Evolutionary conservation across 23 tunicate genomes (phyloP), one percentile per base, ranked within the genome.

Genomic region (Clavelina lepadiformis): DNA sequence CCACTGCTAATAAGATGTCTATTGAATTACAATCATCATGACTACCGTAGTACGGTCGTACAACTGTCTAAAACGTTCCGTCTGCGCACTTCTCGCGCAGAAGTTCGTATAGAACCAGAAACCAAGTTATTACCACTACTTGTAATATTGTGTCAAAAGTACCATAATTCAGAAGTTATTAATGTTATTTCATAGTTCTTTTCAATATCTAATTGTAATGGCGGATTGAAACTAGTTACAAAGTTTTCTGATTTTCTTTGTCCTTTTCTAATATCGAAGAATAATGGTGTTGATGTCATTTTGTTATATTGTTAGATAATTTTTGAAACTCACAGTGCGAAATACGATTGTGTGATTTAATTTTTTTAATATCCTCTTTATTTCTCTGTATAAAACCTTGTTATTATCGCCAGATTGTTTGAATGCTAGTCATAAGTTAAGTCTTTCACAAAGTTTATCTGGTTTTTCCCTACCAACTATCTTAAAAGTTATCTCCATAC

Each of bases 81-180:
- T n/a, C n/a, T n/a, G n/a, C n/a, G n/a, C n/a, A n/a, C n/a, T n/a
- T n/a, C n/a, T n/a, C n/a, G n/a, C n/a, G n/a, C n/a, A n/a, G n/a
- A n/a, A n/a, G n/a, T n/a, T n/a, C n/a, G n/a, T n/a, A n/a, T n/a
- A 53, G 15, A 25, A 18, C 59, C 19, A 53, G 19, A 53, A 53
- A 6, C 6, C 19, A 53, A 53, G 7, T 11, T n/a, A 53, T 53
- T 53, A 53, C 21, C 21, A 11, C 6, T 7, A 6, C 59, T n/a
- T 13, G 59, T 53, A n/a, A 53, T 53, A n/a, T 53, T 53, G 23
- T 53, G 22, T 25, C 59, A 53, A 53, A 25, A 53, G 23, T 53
- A 53, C 59, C 59, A 53, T 11, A 53, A 18, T n/a, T 53, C 24
- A 11, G 59, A 13, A 20, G 24, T 53, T 22, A 53, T 53, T 53